These are phyloP conservation scores for Drosophila jambulina DNA, from an alignment of 1,140 invertebrate species.

Conservation along the genomic window DNA sequence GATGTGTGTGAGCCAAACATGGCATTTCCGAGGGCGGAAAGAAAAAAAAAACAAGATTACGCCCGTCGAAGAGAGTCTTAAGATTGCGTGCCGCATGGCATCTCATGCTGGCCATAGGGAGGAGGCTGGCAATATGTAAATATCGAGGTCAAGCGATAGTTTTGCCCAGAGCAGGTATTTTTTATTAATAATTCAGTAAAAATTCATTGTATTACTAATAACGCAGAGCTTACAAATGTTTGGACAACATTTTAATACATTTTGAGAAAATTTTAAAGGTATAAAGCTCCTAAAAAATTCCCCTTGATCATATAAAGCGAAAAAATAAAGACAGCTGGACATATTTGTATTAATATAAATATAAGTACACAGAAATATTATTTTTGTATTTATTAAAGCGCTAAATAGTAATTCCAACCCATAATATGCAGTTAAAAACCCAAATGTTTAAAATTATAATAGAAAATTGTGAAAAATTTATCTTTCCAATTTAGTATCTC, in stretches of 20 bases:
- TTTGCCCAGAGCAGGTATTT: not conserved
- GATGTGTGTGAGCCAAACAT: slow-evolving; percentile 74
- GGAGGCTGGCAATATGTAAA: slow-evolving; percentile 5
- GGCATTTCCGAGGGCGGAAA: slow-evolving; percentile 49
- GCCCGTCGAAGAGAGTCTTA: slow-evolving; percentile 35
- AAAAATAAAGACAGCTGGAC: not conserved
- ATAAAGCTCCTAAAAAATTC: not conserved
- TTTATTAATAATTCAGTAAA: not conserved
- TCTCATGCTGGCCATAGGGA: not conserved
- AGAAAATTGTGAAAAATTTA: too few species aligned
- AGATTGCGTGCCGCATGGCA: slow-evolving; percentile 44
- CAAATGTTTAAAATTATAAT: too few species aligned
- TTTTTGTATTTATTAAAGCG: too few species aligned
- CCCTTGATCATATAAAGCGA: not conserved
- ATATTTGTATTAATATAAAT: not conserved
- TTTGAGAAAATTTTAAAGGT: not conserved
- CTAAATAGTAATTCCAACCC: not conserved
- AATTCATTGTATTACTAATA: too few species aligned
- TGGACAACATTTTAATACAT: not conserved
- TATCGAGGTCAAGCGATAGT: slow-evolving; percentile 7
- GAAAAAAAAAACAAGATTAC: slow-evolving; percentile 3
- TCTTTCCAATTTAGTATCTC: too few species aligned
- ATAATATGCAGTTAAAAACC: not conserved
- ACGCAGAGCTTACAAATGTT: too few species aligned
- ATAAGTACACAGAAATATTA: not conserved